Base-by-base conservation (phyloP, 2,888 invertebrate genomes). In the Microplitis manilae region DNA sequence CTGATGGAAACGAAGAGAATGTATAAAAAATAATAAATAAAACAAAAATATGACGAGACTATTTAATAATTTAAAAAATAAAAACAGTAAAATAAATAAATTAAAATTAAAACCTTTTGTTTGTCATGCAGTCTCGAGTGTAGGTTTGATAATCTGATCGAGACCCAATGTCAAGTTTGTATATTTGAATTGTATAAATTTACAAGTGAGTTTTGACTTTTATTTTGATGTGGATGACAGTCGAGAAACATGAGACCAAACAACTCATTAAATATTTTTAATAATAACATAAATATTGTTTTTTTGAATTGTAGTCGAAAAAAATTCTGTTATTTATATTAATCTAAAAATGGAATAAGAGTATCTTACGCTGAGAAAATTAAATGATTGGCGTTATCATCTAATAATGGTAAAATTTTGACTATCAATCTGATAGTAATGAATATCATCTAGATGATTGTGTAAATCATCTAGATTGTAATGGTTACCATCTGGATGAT, bases 111-210 rank as follows among this genome's bases (percentile, higher is more conserved):
- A 2, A 50, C 50, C 13, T 50, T 50, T 50, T 50, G 50, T 50
- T 50, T 50, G 50, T 13, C 50, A 50, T 50, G 50, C 50, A 50
- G 50, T 50, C 50, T 50, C 13, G 50, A 13, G 50, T 50, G 13
- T 50, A 8, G 50, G 13, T 50, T 50, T 50, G 50, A 50, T 50
- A 83, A 87, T 86, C 84, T 87, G 84, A 87, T 87, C 50, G 50
- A 50, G 50, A 50, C 50, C 50, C 50, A 50, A 13, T 50, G 50
- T 50, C 50, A 50, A 13, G 50, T 13, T 13, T 50, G 75, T 77
- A 71, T 69, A 69, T 65, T 6, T 60, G 50, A 39, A 70, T 68
- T 70, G 78, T 83, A 84, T 85, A 82, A 39, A 15, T 68, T 30
- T 40, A 41, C 38, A 30, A 30, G 74, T 30, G 15, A 40, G 8